Percentiles rank a stretch among this genome's conserved stretches.
Evolutionary conservation across 2,888 invertebrate genomes (phyloP).

Genomic region (Falcaria lacertinaria): DNA sequence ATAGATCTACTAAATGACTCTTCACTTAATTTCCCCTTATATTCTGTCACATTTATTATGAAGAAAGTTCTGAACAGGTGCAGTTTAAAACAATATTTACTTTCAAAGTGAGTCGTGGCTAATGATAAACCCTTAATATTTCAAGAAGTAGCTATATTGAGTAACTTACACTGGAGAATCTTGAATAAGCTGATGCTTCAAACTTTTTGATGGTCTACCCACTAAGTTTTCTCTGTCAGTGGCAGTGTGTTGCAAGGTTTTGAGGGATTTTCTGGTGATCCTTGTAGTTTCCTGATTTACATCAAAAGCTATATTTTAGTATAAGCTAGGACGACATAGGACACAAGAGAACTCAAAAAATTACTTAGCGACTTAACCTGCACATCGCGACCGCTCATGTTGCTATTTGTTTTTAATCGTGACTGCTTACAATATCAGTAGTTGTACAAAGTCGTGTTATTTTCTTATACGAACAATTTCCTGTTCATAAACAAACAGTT

Average conservation of each 20-base stretch:
- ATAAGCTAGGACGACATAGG: not conserved
- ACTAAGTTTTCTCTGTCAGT: constrained; percentile 88
- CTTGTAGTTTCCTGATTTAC: constrained; percentile 31
- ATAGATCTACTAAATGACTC: too few relatives aligned
- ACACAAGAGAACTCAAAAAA: not conserved
- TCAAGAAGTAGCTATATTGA: not conserved
- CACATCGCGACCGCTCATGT: constrained; percentile 33
- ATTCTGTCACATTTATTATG: too few relatives aligned
- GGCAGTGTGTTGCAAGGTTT: constrained; percentile 85
- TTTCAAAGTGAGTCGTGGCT: too few relatives aligned
- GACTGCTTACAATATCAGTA: too few relatives aligned
- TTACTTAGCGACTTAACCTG: constrained; percentile 16
- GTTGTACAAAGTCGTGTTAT: too few relatives aligned
- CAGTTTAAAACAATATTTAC: too few relatives aligned
- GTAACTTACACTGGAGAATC: constrained; percentile 70
- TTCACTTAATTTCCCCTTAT: too few relatives aligned
- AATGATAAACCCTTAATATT: too few relatives aligned
- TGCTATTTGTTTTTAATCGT: too few relatives aligned
- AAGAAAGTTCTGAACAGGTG: too few relatives aligned
- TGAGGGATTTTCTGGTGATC: constrained; percentile 82
- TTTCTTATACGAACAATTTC: too few relatives aligned
- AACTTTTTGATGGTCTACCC: constrained; percentile 78
- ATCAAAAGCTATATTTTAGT: not conserved
- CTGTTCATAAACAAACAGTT: too few relatives aligned
- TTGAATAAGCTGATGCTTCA: constrained; percentile 73